Conservation (phyloP, 2,113 vertebrate species). For the Limanda limanda region DNA sequence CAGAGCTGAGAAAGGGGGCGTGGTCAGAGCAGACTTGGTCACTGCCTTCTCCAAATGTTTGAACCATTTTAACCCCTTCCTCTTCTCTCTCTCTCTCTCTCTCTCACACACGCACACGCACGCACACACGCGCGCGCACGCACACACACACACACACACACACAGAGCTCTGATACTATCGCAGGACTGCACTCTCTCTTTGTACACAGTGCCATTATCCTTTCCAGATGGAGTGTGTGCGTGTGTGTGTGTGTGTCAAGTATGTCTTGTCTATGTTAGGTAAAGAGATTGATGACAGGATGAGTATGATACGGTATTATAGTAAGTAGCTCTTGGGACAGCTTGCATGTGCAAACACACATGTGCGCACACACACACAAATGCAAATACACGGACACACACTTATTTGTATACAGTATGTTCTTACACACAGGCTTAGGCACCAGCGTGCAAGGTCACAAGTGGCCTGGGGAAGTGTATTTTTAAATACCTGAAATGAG, state of each 20-base stretch:
- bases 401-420: slow-evolving; percentile 26
- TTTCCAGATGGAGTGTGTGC: slow-evolving; percentile 51
- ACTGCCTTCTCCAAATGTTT: slow-evolving; percentile 56
- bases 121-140: slow-evolving; percentile 3
- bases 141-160: slow-evolving; percentile 12
- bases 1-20: slow-evolving; percentile 75
- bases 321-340: slow-evolving; percentile 66
- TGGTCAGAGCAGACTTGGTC: slow-evolving; percentile 61
- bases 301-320: slow-evolving; percentile 68
- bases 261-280: slow-evolving; percentile 48
- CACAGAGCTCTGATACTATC: neutral
- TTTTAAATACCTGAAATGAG: slow-evolving; percentile 64
- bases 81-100: neutral
- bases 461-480: slow-evolving; percentile 42
- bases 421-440: slow-evolving; percentile 50
- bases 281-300: slow-evolving; percentile 68
- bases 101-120: neutral
- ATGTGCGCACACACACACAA: slow-evolving; percentile 29
- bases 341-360: slow-evolving; percentile 31
- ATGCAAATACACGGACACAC: slow-evolving; percentile 32
- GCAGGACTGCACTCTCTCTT: slow-evolving; percentile 14
- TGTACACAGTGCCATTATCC: neutral
- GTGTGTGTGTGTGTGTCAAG: slow-evolving; percentile 16
- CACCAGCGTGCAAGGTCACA: slow-evolving; percentile 4
- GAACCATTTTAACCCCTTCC: slow-evolving; percentile 67